Conservation (phyloP, 1,140 invertebrate species). For the Harlomillsia oculata region DNA sequence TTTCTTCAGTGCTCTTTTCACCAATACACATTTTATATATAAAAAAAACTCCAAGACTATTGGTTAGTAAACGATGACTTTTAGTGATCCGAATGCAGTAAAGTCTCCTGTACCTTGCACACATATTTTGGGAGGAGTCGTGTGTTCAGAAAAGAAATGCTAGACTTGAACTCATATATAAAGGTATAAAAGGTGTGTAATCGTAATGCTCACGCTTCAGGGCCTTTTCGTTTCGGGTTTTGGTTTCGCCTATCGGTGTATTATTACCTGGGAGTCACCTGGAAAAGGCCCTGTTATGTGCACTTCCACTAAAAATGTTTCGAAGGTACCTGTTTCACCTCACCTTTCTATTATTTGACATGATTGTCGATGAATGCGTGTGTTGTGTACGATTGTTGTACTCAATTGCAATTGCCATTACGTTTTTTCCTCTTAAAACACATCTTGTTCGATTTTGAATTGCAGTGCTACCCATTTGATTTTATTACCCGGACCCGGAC, state of each 20-base stretch:
- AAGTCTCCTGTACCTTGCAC: neutral
- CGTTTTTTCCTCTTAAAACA: neutral
- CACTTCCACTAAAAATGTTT: neutral
- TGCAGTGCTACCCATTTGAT: neutral
- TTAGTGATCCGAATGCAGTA: neutral
- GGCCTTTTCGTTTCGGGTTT: neutral
- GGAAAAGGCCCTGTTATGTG: neutral
- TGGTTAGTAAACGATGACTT: neutral
- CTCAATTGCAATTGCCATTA: neutral
- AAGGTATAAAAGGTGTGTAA: constrained; percentile 16
- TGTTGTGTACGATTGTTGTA: neutral
- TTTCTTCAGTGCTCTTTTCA: neutral
- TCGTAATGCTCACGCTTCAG: constrained; percentile 11
- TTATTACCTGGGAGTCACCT: neutral
- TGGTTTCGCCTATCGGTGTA: constrained; percentile 6
- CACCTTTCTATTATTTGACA: too few species aligned
- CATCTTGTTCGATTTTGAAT: neutral
- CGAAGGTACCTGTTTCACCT: neutral
- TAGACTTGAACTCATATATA: constrained; percentile 1
- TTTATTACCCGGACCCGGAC: neutral
- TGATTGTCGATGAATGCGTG: too few species aligned
- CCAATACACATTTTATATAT: neutral
- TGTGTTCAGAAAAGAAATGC: neutral
- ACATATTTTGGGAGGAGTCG: neutral
- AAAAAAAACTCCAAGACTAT: neutral